Percentiles rank a stretch among this genome's conserved stretches.
Conservation (phyloP, 2,888 invertebrate genomes). For the Trypoxylon attenuatum region DNA sequence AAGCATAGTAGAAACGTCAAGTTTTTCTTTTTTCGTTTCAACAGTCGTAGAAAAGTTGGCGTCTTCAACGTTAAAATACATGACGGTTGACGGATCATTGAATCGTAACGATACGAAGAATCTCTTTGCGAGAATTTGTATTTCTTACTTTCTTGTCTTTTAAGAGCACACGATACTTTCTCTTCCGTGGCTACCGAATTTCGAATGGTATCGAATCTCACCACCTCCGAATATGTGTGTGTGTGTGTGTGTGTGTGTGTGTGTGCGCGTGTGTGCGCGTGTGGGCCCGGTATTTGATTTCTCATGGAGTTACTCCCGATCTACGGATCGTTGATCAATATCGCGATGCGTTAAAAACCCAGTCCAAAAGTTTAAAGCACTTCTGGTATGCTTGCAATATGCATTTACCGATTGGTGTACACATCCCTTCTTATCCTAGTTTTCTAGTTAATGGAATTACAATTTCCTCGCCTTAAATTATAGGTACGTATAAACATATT, state of each 20-base stretch:
- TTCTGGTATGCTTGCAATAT: constrained; percentile 53
- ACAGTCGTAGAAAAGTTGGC: neutral
- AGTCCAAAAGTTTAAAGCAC: constrained; percentile 6
- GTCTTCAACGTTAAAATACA: too few species aligned
- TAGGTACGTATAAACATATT: constrained; percentile 40
- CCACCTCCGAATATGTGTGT: neutral
- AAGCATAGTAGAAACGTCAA: constrained; percentile 45
- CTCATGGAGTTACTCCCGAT: too few species aligned
- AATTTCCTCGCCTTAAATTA: constrained; percentile 18
- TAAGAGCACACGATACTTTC: neutral
- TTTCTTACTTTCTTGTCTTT: neutral
- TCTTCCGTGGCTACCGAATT: neutral
- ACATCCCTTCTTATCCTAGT: constrained; percentile 14
- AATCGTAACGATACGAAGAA: too few species aligned
- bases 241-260: neutral
- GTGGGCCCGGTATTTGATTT: too few species aligned
- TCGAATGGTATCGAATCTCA: neutral
- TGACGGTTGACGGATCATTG: too few species aligned
- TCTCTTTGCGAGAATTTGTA: too few species aligned
- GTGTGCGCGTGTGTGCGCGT: too few species aligned
- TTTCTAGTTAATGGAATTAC: constrained; percentile 18
- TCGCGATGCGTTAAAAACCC: neutral
- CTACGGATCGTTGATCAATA: too few species aligned
- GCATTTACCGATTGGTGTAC: constrained; percentile 14
- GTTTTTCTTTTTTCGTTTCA: neutral